Evolutionary conservation across 2,888 invertebrate genomes (phyloP).

Genomic region (Rapana venosa): DNA sequence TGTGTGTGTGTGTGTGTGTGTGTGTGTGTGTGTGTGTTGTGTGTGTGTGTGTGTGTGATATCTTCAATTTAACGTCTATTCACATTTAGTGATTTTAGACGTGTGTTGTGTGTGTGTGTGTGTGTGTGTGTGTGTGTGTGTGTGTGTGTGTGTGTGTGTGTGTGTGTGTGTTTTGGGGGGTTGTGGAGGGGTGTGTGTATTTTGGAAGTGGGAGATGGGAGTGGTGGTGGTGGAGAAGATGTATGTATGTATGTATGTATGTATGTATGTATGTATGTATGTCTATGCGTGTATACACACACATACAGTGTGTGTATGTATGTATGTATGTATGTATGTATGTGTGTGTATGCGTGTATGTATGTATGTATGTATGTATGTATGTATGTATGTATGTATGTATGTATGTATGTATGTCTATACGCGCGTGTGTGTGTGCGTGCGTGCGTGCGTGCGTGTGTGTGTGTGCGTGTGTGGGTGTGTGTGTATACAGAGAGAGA

Average conservation of each 20-base stretch:
- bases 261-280: too few relatives aligned
- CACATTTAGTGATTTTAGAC: too few relatives aligned
- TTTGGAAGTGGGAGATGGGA: too few relatives aligned
- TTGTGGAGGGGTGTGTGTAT: too few relatives aligned
- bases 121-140: neutral
- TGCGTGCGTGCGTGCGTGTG: neutral
- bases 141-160: neutral
- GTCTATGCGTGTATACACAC: neutral
- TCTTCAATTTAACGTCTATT: too few relatives aligned
- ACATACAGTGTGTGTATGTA: neutral
- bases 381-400: neutral
- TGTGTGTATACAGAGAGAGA: neutral
- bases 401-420: neutral
- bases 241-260: conserved; percentile 14
- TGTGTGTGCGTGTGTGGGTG: neutral
- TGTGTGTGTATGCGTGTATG: too few relatives aligned
- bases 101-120: neutral
- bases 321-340: too few relatives aligned
- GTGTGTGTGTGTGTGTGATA: too few relatives aligned
- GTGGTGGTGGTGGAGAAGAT: too few relatives aligned
- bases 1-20: too few relatives aligned
- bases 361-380: neutral
- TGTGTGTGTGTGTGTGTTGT: too few relatives aligned
- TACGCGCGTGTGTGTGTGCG: neutral
- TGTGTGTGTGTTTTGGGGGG: too few relatives aligned